Evolutionary conservation across 2,797 vertebrate genomes (phyloP).

Genomic region (Pangasius larnaudii): DNA sequence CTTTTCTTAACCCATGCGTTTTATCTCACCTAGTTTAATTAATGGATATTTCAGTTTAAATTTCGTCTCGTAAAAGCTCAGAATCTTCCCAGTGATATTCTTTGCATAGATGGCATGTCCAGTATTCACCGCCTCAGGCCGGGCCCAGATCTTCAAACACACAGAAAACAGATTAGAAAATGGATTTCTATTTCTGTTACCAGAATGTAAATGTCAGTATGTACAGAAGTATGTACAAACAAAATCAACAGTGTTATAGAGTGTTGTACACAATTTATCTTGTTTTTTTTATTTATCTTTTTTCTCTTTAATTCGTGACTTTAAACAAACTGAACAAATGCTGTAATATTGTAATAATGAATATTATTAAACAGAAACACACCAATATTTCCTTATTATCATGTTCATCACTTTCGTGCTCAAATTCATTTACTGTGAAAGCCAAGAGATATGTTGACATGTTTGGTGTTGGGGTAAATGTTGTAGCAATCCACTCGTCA

Average conservation of each 20-base stretch:
- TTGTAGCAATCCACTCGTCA: constrained; percentile 63
- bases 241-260: neutral
- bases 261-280: neutral
- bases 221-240: neutral
- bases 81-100: constrained; percentile 59
- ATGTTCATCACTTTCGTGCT: rapidly evolving
- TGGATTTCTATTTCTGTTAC: neutral
- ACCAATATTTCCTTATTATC: constrained; percentile 52
- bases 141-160: constrained; percentile 65
- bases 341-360: neutral
- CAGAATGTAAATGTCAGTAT: neutral
- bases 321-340: neutral
- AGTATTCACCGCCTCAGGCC: constrained; percentile 57
- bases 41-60: constrained; percentile 57
- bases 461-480: constrained; percentile 58
- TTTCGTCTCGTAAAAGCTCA: constrained; percentile 58
- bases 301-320: neutral
- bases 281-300: no score
- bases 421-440: constrained; percentile 71
- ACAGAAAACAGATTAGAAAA: neutral
- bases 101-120: constrained; percentile 62
- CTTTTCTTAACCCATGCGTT: neutral
- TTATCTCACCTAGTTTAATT: constrained; percentile 66
- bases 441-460: constrained; percentile 81
- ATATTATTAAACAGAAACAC: constrained; percentile 43